Evolutionary conservation across 2,888 invertebrate species (phyloP), one percentile per base, ranked within the genome.

Genomic region (Eristalinus sepulchralis): DNA sequence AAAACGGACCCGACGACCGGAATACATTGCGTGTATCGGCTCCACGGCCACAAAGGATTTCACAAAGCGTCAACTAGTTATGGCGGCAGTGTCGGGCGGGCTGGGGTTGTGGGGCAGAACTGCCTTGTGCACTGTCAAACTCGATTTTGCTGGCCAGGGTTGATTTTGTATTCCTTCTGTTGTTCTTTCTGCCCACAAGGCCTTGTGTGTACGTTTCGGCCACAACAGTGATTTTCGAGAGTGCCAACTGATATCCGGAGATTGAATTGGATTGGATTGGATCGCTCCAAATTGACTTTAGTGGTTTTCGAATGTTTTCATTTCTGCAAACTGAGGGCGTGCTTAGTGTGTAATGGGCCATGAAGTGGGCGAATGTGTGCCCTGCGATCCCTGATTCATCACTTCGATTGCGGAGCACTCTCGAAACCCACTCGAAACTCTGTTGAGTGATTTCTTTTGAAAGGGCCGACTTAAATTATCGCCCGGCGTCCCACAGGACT

Each of bases 151-250:
- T 3, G 47, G 66, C 4, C 13, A n/a, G 13, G 13, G 33, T 20
- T 6, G 33, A 47, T 17, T 47, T 8, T 47, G 17, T 47, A 47
- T 47, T 47, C 47, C n/a, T 17, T 47, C 17, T 47, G 39, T 39
- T 39, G n/a, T 39, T 47, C 8, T 17, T 47, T 9, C 17, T 53
- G 27, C 31, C 24, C 24, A 24, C 17, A 39, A 24, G 31, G 20
- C 31, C 53, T 39, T 24, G 34, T 34, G 24, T 24, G 5, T 6
- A 31, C 71, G 24, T 71, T 71, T 47, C 39, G 60, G 39, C 71
- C 60, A 60, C 60, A 71, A 53, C 59, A 71, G 60, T 60, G 71
- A 71, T 60, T 71, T 71, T 39, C 17, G 11, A 47, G 39, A 71
- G 39, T 71, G 27, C 39, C 71, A 60, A 71, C 60, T 47, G 39